Evolutionary conservation across 2,888 invertebrate species (phyloP).

Genomic region (Melinaea marsaeus): DNA sequence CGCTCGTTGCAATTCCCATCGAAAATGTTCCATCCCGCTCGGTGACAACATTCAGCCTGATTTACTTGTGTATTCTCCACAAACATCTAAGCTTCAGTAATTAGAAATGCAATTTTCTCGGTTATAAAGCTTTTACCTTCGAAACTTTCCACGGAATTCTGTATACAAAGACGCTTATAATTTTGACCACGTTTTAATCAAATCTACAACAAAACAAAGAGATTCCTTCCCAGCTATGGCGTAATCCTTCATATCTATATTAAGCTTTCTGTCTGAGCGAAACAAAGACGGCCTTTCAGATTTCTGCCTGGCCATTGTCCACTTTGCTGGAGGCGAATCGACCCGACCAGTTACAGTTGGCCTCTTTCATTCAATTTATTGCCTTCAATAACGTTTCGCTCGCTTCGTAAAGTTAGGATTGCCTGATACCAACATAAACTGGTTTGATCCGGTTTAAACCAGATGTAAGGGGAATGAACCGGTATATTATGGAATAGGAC

Average conservation of each 20-base stretch:
- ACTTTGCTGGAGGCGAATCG: constrained; percentile 44
- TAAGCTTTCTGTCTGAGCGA: constrained; percentile 34
- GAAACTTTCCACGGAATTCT: constrained; percentile 9
- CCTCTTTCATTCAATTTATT: constrained; percentile 40
- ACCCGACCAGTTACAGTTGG: constrained; percentile 37
- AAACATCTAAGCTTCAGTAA: constrained; percentile 7
- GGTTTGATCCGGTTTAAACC: constrained; percentile 36
- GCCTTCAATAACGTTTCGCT: constrained; percentile 33
- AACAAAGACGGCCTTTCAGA: constrained; percentile 45
- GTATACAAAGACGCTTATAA: constrained; percentile 16
- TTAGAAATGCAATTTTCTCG: constrained; percentile 16
- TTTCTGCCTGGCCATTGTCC: constrained; percentile 42
- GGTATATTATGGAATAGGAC: constrained; percentile 49
- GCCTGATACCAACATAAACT: constrained; percentile 41
- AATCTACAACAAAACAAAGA: constrained; percentile 31
- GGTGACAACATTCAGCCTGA: constrained; percentile 9
- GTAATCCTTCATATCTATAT: constrained; percentile 33
- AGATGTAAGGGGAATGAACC: constrained; percentile 32
- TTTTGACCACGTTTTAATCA: constrained; percentile 31
- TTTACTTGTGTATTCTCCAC: not conserved
- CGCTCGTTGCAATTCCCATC: constrained; percentile 7
- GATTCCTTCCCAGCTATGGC: constrained; percentile 31
- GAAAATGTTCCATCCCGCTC: constrained; percentile 5
- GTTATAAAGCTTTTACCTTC: constrained; percentile 6
- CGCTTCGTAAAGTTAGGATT: constrained; percentile 33